phyloP scores from a whole-genome alignment of 2,797 vertebrate species.

The Liasis olivaceus region DNA sequence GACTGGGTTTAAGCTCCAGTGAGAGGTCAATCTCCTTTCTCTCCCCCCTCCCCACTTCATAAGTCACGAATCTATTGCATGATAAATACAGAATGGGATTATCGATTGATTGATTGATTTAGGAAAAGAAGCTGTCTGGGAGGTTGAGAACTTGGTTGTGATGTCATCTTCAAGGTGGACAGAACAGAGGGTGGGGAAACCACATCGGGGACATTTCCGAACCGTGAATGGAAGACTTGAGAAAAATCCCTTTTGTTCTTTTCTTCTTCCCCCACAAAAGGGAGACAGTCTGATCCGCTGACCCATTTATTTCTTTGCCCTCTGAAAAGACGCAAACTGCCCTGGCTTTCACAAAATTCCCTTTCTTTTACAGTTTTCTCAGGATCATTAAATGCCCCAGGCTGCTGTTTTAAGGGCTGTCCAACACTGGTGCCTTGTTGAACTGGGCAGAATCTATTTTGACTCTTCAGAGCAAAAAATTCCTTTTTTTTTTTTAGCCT shows the following conservation, averaged over 20 bases:
- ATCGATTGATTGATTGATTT: neutral
- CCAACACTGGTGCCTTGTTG: conserved; percentile 36
- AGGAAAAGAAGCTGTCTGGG: conserved; percentile 46
- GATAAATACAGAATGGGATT: conserved; percentile 67
- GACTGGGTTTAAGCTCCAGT: conserved; percentile 62
- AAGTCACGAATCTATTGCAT: conserved; percentile 66
- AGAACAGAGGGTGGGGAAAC: conserved; percentile 55
- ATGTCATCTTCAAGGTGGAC: conserved; percentile 66
- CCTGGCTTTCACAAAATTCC: conserved; percentile 49
- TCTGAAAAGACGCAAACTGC: conserved; percentile 58
- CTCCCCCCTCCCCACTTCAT: neutral
- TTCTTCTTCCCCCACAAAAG: conserved; percentile 32
- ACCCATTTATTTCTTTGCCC: conserved; percentile 50
- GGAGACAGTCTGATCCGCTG: conserved; percentile 56
- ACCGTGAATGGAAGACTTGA: conserved; percentile 50
- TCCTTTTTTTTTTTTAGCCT: too few relatives aligned
- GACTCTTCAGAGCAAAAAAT: conserved; percentile 57
- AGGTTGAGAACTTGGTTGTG: conserved; percentile 65
- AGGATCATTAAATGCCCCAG: conserved; percentile 66
- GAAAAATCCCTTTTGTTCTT: conserved; percentile 58
- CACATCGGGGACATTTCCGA: conserved; percentile 63
- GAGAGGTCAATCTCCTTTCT: conserved; percentile 50
- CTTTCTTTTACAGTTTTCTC: conserved; percentile 61
- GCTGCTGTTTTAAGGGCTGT: conserved; percentile 56
- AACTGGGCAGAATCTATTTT: conserved; percentile 52